Base-by-base conservation (phyloP, 2,113 vertebrate species). In the Hydropotes inermis region DNA sequence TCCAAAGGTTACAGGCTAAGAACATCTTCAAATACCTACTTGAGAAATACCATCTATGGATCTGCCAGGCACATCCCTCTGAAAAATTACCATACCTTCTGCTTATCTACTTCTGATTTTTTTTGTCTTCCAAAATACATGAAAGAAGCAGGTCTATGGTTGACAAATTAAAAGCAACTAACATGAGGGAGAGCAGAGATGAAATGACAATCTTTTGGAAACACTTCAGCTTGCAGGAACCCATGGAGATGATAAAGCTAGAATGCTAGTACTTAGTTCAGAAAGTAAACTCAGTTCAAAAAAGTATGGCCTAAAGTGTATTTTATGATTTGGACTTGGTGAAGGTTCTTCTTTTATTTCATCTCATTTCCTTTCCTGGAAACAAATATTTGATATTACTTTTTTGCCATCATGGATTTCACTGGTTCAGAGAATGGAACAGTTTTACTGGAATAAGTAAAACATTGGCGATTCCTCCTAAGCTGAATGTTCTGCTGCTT, bases 391-490 rank as follows among this genome's bases (percentile, higher is more conserved):
- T 21, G 74, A 13, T n/a, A 25, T 54, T 55, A 95, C 13, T 50
- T 81, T 54, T 67, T 45, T 16, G 45, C 39, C 30, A 83, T 43
- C 30, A 33, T 17, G 4, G 9, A n/a, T 95, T 97, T 83, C 83
- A 79, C 39, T 36, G 33, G 70, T 70, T 55, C 9, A 57, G 50
- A 92, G 88, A 97, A 23, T 55, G 9, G 9, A 95, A 36, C 52
- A 52, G 70, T 74, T 94, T 91, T 87, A 94, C 30, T 86, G 74
- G 30, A 89, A 61, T 81, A 61, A 96, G 76, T 88, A 60, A 96
- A 95, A 55, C 23, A 64, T 2, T 64, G 81, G 84, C 58, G 28
- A 74, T 95, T 87, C 87, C 33, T 94, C 52, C 47, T 64, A 58
- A 23, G 12, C 25, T 93, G 84, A 91, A 88, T 45, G 60, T 93